These are phyloP conservation scores for Schizotus pectinicornis DNA, from an alignment of 2,888 invertebrate species.

Conservation along the genomic window DNA sequence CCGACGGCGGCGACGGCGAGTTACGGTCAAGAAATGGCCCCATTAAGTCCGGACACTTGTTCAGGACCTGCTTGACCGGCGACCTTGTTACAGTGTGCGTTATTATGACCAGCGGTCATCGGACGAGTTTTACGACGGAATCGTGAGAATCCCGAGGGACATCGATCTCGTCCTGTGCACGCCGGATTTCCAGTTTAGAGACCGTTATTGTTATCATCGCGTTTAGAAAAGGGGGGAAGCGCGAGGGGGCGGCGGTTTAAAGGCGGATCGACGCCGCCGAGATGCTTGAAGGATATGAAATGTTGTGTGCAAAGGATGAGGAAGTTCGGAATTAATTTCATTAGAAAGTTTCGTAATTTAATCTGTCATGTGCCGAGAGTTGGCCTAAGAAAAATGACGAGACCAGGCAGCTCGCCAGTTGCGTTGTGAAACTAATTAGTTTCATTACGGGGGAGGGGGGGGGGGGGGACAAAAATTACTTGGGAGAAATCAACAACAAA, in stretches of 20 bases:
- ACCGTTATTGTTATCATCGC: too few relatives aligned
- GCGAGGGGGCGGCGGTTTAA: background rate
- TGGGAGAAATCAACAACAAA: too few relatives aligned
- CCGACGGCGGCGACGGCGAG: conserved; percentile 13
- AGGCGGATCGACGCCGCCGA: conserved; percentile 13
- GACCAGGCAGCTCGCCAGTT: background rate
- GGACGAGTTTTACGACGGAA: background rate
- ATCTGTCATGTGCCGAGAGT: conserved; percentile 56
- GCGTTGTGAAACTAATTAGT: too few relatives aligned
- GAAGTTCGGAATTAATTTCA: conserved; percentile 56
- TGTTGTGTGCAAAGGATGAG: conserved; percentile 49
- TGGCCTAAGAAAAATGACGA: conserved; percentile 47
- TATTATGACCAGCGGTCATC: background rate
- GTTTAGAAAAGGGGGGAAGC: too few relatives aligned
- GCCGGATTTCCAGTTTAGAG: too few relatives aligned
- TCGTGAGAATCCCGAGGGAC: background rate
- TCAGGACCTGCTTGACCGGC: conserved; percentile 23
- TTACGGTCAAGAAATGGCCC: conserved; percentile 41
- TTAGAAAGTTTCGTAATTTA: conserved; percentile 56
- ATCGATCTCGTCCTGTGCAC: background rate
- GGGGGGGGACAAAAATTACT: too few relatives aligned
- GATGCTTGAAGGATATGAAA: conserved; percentile 47
- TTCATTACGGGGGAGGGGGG: too few relatives aligned
- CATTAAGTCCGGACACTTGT: conserved; percentile 36
- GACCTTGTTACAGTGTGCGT: background rate